Base-by-base conservation (phyloP, 2,888 invertebrate genomes). In the Cecidostiba fungosa region DNA sequence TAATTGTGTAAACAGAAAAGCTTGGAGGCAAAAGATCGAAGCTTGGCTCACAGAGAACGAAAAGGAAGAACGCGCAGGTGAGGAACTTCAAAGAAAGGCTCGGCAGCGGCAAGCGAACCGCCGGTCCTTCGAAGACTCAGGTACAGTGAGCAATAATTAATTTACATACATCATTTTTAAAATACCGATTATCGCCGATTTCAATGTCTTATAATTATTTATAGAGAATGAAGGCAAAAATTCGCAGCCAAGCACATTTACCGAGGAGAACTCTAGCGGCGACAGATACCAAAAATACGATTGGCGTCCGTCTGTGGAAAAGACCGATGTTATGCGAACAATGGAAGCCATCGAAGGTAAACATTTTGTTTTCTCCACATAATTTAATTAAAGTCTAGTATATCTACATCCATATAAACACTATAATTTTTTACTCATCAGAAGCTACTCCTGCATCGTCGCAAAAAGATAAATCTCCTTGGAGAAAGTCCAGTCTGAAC, bases 41-140 rank as follows among this genome's bases (percentile, higher is more conserved):
- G 97, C 97, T 8, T 98, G 98, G 98, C 94, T 98, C 87, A 96
- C 97, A 89, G 97, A 97, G 85, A 97, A 97, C 94, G 97, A 97
- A 92, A 96, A 96, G 91, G 97, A 96, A 91, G 97, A 97, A 92
- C 95, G 95, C 90, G 95, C 95, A 88, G 96, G 95, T 88, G 96
- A 96, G 89, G 96, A 96, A 89, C 94, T 96, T 87, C 95, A 96
- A 90, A 95, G 95, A 90, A 95, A 95, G 91, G 94, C 95, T 82
- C 95, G 96, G 90, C 95, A 96, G 88, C 94, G 96, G 92, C 95
- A 96, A 90, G 95, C 95, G 88, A 96, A 96, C 94, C 94, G 97
- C 93, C 95, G 97, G 90, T 97, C 97, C 94, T 95, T 97, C 94
- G 97, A 97, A 95, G 97, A 97, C 94, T 96, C 97, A 94, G 97